A percentile compares a stretch with the other conserved stretches of the same genome.
These are phyloP conservation scores for Lordiphosa fenestrarum DNA, from an alignment of 2,888 invertebrate genomes.

Conservation along the genomic window DNA sequence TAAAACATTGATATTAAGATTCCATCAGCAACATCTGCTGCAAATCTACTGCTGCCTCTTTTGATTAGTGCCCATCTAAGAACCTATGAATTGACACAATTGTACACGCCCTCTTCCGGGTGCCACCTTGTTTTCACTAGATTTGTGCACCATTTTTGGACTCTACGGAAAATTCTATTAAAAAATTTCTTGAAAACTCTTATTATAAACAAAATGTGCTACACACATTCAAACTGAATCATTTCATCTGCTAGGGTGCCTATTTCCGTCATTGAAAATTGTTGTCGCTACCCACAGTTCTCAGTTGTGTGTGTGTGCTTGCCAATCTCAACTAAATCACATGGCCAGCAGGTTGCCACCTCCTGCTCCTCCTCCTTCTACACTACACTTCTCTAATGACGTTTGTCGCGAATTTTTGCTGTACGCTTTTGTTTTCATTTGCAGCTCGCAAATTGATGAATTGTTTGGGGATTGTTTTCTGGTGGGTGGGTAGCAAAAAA, in stretches of 20 bases:
- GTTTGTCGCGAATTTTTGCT: conserved; percentile 48
- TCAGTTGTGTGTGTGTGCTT: conserved; percentile 5
- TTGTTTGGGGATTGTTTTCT: conserved; percentile 32
- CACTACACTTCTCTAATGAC: conserved; percentile 41
- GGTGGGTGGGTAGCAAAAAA: conserved; percentile 9
- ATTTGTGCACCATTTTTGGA: no score
- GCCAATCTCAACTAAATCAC: conserved; percentile 20
- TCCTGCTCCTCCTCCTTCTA: background rate
- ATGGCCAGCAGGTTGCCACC: conserved; percentile 17
- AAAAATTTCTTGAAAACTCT: conserved; percentile 3
- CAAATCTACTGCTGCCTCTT: no score
- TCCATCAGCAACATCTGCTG: no score
- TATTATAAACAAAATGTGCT: no score
- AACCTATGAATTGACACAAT: no score
- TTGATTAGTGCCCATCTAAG: no score
- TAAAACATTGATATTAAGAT: no score
- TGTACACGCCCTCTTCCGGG: no score
- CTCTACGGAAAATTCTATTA: background rate
- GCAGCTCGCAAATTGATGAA: conserved; percentile 41
- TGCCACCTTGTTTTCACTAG: no score
- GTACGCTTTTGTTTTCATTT: conserved; percentile 18
- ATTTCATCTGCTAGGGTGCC: conserved; percentile 1
- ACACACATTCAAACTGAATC: conserved; percentile 1
- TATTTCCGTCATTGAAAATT: conserved; percentile 9
- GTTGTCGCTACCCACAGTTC: conserved; percentile 17